These are phyloP conservation scores for Conger conger DNA, from an alignment of 2,113 vertebrate species.

Conservation along the genomic window DNA sequence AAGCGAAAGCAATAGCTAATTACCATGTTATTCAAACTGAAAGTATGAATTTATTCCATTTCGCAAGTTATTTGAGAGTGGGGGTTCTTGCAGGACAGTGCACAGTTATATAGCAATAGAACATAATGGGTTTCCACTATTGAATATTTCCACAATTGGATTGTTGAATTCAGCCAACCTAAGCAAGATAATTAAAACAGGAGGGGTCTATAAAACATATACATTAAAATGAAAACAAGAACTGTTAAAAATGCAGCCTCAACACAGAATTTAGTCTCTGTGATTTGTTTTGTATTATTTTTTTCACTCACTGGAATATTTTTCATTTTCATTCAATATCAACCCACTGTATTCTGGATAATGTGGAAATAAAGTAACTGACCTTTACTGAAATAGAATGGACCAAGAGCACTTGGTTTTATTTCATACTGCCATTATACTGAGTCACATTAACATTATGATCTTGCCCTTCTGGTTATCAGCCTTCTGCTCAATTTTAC, in stretches of 20 bases:
- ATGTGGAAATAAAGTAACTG: no score
- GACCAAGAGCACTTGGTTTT: no score
- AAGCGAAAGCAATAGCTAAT: not conserved
- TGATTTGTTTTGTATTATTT: not conserved
- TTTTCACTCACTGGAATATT: not conserved
- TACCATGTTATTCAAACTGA: not conserved
- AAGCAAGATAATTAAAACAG: not conserved
- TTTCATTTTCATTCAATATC: no score
- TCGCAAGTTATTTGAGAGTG: not conserved
- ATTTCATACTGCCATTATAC: no score
- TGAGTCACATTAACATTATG: no score
- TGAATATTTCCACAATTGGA: no score
- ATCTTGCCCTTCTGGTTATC: no score
- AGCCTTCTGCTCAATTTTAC: no score
- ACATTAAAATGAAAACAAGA: no score
- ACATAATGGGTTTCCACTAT: not conserved
- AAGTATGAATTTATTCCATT: not conserved
- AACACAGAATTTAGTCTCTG: not conserved
- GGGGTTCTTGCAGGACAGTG: not conserved
- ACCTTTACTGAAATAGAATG: no score
- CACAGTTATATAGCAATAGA: not conserved
- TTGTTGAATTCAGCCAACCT: not conserved
- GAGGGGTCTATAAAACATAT: no score
- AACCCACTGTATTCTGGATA: no score
- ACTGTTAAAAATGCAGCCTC: not conserved